Conservation (phyloP, 2,888 invertebrate species). For the Cyclophora punctaria region DNA sequence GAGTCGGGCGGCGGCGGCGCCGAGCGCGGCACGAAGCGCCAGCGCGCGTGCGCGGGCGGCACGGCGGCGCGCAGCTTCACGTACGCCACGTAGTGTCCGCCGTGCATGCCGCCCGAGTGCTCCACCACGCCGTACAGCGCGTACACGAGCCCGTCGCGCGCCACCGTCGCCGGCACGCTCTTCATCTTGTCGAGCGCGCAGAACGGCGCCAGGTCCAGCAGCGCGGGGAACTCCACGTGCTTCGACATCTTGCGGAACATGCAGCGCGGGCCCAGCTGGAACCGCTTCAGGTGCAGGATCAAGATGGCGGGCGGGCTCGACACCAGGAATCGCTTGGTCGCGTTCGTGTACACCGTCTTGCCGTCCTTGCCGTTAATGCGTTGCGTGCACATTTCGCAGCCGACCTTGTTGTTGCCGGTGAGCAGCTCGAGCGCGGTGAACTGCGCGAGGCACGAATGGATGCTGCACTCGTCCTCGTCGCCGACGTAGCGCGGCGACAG, state of each 20-base stretch:
- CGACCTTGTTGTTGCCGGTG: slow-evolving; percentile 93
- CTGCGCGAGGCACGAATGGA: slow-evolving; percentile 92
- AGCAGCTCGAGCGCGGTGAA: slow-evolving; percentile 94
- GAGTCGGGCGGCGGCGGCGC: slow-evolving; percentile 67
- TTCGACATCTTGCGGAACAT: slow-evolving; percentile 89
- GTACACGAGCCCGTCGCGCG: slow-evolving; percentile 81
- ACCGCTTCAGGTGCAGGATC: slow-evolving; percentile 95
- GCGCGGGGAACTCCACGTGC: slow-evolving; percentile 89
- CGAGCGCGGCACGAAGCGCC: slow-evolving; percentile 80
- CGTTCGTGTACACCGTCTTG: slow-evolving; percentile 86
- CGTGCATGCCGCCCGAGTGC: slow-evolving; percentile 93
- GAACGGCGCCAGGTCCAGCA: slow-evolving; percentile 92
- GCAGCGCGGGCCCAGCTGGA: slow-evolving; percentile 85
- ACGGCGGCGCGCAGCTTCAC: slow-evolving; percentile 87
- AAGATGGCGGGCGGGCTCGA: slow-evolving; percentile 94
- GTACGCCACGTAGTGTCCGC: slow-evolving; percentile 92
- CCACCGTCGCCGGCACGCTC: slow-evolving; percentile 77
- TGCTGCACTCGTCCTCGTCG: slow-evolving; percentile 86
- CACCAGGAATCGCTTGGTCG: slow-evolving; percentile 89
- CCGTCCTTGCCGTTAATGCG: slow-evolving; percentile 79
- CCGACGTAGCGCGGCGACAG: slow-evolving; percentile 81
- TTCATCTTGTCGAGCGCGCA: slow-evolving; percentile 82
- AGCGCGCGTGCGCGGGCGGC: slow-evolving; percentile 77
- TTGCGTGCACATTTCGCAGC: slow-evolving; percentile 92
- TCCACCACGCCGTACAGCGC: slow-evolving; percentile 96